Evolutionary conservation across 1,140 invertebrate species (phyloP).

Genomic region (Metopolophium dirhodum): DNA sequence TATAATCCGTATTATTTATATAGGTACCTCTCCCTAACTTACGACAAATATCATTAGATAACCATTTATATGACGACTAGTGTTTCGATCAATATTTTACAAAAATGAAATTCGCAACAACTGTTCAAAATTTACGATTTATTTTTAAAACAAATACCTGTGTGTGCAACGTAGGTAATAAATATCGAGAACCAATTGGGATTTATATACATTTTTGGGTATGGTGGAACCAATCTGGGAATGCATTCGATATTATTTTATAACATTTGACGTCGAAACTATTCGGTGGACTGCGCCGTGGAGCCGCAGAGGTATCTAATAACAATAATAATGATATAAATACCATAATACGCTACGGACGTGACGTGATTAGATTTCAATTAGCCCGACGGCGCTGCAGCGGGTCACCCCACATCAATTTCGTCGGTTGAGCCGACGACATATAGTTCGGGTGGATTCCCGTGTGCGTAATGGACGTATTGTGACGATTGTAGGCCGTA

Average conservation of each 20-base stretch:
- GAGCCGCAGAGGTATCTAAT: background rate
- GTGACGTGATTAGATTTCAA: constrained; percentile 9
- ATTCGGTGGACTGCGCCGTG: background rate
- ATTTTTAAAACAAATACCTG: no score
- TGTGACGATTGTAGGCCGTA: background rate
- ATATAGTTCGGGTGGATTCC: background rate
- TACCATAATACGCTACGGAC: background rate
- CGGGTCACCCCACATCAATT: background rate
- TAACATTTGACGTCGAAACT: background rate
- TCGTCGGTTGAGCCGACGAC: background rate
- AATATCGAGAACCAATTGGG: no score
- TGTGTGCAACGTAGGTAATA: no score
- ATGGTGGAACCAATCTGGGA: background rate
- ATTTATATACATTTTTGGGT: no score
- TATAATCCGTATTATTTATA: no score
- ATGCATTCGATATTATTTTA: background rate
- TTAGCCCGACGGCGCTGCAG: background rate
- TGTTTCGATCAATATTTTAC: no score
- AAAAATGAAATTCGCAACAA: no score
- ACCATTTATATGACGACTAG: no score
- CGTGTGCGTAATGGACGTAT: background rate
- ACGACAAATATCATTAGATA: no score
- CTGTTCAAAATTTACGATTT: no score
- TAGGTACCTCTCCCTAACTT: no score
- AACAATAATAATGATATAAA: background rate